phyloP scores from a whole-genome alignment of 2,113 vertebrate genomes.

The Macroglossus sobrinus region DNA sequence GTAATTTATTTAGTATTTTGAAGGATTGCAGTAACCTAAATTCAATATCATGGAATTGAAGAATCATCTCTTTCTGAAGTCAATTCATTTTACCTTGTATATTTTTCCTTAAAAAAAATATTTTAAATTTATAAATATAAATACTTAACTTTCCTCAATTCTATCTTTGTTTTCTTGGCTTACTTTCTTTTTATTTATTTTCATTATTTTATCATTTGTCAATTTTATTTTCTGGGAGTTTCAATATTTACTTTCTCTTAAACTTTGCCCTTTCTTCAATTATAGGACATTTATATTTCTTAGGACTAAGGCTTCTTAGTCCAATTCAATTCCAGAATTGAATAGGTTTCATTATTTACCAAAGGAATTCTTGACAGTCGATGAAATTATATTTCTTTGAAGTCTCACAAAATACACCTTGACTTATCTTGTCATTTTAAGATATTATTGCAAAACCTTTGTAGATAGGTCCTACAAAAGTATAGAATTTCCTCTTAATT shows the following conservation, averaged over 20 bases:
- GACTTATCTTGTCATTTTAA: neutral
- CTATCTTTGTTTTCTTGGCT: neutral
- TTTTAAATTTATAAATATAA: neutral
- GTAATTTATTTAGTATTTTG: slow-evolving; percentile 15
- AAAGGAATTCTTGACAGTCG: neutral
- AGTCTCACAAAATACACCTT: neutral
- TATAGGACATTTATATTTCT: neutral
- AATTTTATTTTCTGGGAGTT: neutral
- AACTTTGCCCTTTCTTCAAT: neutral
- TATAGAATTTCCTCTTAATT: neutral
- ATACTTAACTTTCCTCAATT: neutral
- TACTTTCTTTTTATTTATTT: neutral
- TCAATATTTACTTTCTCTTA: neutral
- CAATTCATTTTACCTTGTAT: neutral
- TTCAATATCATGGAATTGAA: neutral
- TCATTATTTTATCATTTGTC: neutral
- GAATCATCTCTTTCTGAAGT: neutral
- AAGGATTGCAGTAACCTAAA: neutral
- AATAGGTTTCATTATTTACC: neutral
- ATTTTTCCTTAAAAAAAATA: neutral
- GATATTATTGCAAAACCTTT: neutral
- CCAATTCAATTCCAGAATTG: slow-evolving; percentile 15
- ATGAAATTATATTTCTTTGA: neutral
- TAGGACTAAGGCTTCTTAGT: neutral
- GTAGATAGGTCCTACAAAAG: neutral